phyloP scores from a whole-genome alignment of 2,888 invertebrate species.

The Cheilosia variabilis region DNA sequence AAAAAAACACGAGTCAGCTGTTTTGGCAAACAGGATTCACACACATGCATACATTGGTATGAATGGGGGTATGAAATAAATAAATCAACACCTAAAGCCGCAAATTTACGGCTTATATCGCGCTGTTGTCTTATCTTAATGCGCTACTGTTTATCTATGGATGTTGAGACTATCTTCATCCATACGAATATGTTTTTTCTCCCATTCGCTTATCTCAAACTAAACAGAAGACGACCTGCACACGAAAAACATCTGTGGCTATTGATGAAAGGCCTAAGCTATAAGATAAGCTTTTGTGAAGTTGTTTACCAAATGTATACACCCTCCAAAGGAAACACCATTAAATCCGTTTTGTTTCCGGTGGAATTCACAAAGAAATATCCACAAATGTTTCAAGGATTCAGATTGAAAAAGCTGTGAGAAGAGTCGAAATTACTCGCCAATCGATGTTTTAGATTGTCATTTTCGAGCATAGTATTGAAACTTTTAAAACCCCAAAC shows the following conservation, averaged over 20 bases:
- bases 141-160: not conserved
- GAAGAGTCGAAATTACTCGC: no score
- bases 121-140: not conserved
- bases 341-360: no score
- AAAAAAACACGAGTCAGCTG: not conserved
- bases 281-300: not conserved
- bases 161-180: not conserved
- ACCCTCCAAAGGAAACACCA: no score
- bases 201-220: not conserved
- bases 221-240: not conserved
- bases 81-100: not conserved
- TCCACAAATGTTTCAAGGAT: no score
- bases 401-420: no score
- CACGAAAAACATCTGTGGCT: not conserved
- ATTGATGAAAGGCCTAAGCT: not conserved
- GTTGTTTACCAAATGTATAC: not conserved
- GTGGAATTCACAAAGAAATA: no score
- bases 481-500: no score
- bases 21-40: not conserved
- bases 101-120: not conserved
- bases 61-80: not conserved
- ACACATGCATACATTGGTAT: not conserved
- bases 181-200: not conserved
- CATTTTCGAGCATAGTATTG: no score
- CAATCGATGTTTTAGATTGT: no score